Evolutionary conservation across 2,113 vertebrate genomes (phyloP).

Genomic region (Phycodurus eques): DNA sequence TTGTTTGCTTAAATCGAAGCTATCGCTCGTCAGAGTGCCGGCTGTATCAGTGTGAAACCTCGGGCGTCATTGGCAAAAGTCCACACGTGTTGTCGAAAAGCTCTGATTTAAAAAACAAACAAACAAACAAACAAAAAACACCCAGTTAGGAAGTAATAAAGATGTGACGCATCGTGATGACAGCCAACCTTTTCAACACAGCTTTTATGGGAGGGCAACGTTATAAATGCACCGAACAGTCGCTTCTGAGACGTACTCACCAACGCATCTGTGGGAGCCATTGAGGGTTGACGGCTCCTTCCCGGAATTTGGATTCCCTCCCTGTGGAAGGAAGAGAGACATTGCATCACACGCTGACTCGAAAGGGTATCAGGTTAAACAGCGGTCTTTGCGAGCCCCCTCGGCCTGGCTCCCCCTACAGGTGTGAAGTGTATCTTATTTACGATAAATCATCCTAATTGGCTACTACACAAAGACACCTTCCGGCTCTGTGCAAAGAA

Average conservation of each 20-base stretch:
- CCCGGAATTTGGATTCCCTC: slow-evolving; percentile 41
- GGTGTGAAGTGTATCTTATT: too few relatives aligned
- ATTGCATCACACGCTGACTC: slow-evolving; percentile 40
- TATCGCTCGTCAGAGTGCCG: not conserved
- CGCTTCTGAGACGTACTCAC: slow-evolving; percentile 51
- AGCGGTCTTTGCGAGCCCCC: not conserved
- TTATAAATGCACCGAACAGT: slow-evolving; percentile 18
- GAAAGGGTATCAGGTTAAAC: slow-evolving; percentile 14
- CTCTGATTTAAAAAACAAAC: slow-evolving; percentile 3
- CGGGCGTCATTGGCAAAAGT: slow-evolving; percentile 24
- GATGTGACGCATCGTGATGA: slow-evolving; percentile 1
- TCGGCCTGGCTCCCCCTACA: too few relatives aligned
- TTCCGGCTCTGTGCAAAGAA: too few relatives aligned
- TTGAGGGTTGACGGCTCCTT: slow-evolving; percentile 39
- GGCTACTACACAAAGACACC: too few relatives aligned
- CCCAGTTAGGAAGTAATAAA: not conserved
- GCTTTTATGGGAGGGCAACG: slow-evolving; percentile 18
- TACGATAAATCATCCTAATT: too few relatives aligned
- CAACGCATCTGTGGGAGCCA: slow-evolving; percentile 37
- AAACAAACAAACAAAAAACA: slow-evolving; percentile 18
- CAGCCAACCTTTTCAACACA: slow-evolving; percentile 6
- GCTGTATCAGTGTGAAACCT: not conserved
- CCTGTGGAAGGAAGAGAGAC: slow-evolving; percentile 43
- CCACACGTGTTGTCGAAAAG: not conserved
- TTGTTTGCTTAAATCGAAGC: not conserved